Evolutionary conservation across 2,113 vertebrate species (phyloP).

Genomic region (Cephalopterus ornatus): DNA sequence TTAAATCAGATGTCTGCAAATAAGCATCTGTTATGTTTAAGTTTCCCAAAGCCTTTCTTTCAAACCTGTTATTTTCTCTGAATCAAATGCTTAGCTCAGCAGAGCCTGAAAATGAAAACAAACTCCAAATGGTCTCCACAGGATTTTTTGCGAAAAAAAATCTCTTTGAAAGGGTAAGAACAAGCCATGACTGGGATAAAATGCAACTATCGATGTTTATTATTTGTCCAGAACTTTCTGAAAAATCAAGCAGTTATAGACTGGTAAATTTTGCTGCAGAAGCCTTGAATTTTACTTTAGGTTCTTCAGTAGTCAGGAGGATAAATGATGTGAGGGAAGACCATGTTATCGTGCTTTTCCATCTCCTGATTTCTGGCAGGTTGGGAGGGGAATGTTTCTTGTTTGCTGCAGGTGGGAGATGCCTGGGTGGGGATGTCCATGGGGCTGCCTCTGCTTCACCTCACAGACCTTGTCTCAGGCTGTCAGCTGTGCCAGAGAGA

Average conservation of each 20-base stretch:
- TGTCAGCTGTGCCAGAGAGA: neutral
- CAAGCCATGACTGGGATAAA: neutral
- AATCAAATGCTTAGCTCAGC: conserved; percentile 67
- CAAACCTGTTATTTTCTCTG: conserved; percentile 63
- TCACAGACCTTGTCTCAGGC: neutral
- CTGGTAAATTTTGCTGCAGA: neutral
- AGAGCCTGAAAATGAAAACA: conserved; percentile 59
- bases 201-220: neutral
- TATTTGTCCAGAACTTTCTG: neutral
- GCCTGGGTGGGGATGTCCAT: neutral
- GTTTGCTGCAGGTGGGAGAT: neutral
- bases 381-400: neutral
- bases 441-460: neutral
- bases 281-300: neutral
- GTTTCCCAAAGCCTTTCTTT: conserved; percentile 55
- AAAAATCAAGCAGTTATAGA: neutral
- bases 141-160: conserved; percentile 12
- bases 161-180: neutral
- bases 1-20: conserved; percentile 58
- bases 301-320: neutral
- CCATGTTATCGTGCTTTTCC: neutral
- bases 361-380: neutral
- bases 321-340: neutral
- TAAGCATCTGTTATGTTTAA: conserved; percentile 63
- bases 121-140: conserved; percentile 41